Evolutionary conservation across 2,888 invertebrate species (phyloP).

Genomic region (Steinernema hermaphroditum): DNA sequence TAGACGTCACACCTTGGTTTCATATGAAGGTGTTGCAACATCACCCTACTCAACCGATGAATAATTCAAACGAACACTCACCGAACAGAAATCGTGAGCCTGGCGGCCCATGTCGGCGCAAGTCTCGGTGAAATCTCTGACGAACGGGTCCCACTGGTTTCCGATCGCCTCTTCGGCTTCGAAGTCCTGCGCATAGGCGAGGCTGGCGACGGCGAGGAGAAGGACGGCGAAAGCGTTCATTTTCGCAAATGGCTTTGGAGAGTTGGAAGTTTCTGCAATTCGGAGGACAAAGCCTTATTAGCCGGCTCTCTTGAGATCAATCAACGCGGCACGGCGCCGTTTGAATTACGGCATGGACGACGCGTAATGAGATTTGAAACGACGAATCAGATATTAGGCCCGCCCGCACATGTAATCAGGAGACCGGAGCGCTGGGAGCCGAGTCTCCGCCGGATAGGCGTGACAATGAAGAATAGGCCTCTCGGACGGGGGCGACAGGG

Average conservation of each 20-base stretch:
- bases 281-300: not conserved
- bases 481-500: too few relatives aligned
- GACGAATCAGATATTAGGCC: constrained; percentile 4
- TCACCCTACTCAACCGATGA: too few relatives aligned
- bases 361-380: not conserved
- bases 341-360: not conserved
- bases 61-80: not conserved
- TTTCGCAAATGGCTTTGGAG: not conserved
- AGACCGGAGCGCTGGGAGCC: too few relatives aligned
- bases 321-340: not conserved
- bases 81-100: not conserved
- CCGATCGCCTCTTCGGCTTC: not conserved
- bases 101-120: not conserved
- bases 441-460: too few relatives aligned
- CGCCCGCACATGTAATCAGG: not conserved
- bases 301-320: constrained; percentile 12
- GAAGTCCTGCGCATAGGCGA: not conserved
- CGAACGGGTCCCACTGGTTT: not conserved
- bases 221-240: constrained; percentile 11
- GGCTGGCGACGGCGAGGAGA: constrained; percentile 4
- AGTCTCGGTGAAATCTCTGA: not conserved
- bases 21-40: too few relatives aligned
- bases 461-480: too few relatives aligned
- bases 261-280: not conserved
- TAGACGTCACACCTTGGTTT: too few relatives aligned